Percentiles rank a stretch among this genome's conserved stretches.
Evolutionary conservation across 2,113 vertebrate genomes (phyloP).

Genomic region (Xenotilapia flavipinnis): DNA sequence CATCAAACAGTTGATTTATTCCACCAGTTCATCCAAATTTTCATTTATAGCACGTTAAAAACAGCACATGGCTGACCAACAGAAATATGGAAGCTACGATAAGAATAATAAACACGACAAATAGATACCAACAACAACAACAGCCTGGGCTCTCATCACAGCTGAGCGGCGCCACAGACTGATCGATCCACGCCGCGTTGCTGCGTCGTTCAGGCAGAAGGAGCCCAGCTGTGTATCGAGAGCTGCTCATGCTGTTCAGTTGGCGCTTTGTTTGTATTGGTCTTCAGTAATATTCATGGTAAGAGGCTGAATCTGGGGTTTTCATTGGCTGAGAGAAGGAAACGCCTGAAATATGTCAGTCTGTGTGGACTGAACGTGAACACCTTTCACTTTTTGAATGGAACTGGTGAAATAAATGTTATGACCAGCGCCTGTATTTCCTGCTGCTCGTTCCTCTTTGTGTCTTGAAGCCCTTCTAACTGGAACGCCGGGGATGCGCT

Average conservation of each 20-base stretch:
- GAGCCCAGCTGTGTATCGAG: neutral
- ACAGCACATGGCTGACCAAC: neutral
- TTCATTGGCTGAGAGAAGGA: neutral
- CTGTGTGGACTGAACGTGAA: neutral
- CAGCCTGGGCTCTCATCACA: neutral
- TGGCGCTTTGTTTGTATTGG: neutral
- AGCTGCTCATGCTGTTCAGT: neutral
- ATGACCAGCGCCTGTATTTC: neutral
- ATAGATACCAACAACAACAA: accelerated
- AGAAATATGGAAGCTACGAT: neutral
- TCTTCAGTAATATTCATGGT: neutral
- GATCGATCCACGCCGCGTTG: neutral
- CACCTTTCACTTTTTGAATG: neutral
- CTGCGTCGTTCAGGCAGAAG: neutral
- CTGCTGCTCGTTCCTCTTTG: neutral
- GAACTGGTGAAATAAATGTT: neutral
- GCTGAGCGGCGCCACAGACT: neutral
- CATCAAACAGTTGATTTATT: neutral
- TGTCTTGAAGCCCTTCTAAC: neutral
- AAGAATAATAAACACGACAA: neutral
- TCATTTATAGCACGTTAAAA: neutral
- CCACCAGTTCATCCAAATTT: neutral
- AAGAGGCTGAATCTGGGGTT: neutral
- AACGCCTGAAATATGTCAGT: neutral
- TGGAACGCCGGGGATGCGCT: neutral